A percentile compares a stretch with the other conserved stretches of the same genome.
Conservation (phyloP, 2,888 invertebrate species). For the Neoitamus cyanurus region DNA sequence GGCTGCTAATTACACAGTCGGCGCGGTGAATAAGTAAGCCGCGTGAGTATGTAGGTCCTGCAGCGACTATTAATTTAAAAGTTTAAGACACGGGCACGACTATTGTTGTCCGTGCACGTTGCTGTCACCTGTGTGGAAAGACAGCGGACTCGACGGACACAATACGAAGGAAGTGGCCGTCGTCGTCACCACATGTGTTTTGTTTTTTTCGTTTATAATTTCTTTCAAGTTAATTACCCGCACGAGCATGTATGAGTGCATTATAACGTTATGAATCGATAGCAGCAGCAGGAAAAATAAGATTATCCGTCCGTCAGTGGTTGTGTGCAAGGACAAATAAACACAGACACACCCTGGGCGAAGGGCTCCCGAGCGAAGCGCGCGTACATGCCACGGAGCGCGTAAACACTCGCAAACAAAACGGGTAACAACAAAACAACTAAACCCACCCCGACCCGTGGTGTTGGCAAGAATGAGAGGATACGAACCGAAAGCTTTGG, state of each 20-base stretch:
- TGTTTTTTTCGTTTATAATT: not conserved
- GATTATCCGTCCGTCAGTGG: not conserved
- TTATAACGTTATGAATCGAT: slow-evolving; percentile 35
- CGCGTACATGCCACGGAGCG: slow-evolving; percentile 11
- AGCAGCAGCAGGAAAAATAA: slow-evolving; percentile 13
- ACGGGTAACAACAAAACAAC: slow-evolving; percentile 11
- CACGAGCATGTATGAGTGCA: not conserved
- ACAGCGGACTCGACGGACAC: not conserved
- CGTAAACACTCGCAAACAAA: slow-evolving; percentile 27
- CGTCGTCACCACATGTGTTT: not conserved
- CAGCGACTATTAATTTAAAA: not conserved
- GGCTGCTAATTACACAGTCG: not conserved
- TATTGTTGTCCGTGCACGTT: not conserved
- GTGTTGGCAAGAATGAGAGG: not conserved
- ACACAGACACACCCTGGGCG: slow-evolving; percentile 23
- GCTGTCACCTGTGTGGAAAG: not conserved
- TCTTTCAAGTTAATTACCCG: slow-evolving; percentile 26
- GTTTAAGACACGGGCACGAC: not conserved
- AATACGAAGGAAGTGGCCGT: not conserved
- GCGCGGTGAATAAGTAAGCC: not conserved
- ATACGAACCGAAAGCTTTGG: slow-evolving; percentile 9
- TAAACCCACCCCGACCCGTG: not conserved
- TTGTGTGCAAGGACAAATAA: slow-evolving; percentile 35
- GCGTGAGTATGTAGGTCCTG: not conserved
- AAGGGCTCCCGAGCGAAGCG: not conserved